phyloP scores from a whole-genome alignment of 2,113 vertebrate genomes.

The Eubucco bourcierii region DNA sequence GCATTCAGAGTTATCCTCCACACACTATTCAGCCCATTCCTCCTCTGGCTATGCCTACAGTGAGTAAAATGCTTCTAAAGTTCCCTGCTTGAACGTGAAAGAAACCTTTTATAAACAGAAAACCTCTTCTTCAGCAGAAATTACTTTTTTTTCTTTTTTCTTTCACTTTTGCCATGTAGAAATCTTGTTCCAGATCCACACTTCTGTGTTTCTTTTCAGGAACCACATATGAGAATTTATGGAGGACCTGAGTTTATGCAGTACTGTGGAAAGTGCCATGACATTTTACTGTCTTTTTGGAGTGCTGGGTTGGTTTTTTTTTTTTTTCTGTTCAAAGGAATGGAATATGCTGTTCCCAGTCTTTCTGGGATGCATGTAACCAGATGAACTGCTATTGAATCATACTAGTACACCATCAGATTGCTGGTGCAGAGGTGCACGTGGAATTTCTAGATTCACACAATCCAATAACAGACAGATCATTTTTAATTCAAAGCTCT shows the following conservation, averaged over 20 bases:
- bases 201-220: neutral
- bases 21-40: neutral
- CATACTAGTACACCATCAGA: neutral
- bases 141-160: neutral
- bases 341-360: constrained; percentile 24
- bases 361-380: neutral
- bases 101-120: neutral
- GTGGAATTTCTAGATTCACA: neutral
- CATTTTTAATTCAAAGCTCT: neutral
- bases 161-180: neutral
- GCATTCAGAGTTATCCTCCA: neutral
- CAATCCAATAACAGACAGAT: neutral
- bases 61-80: neutral
- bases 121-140: constrained; percentile 28
- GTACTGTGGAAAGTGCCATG: neutral
- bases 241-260: neutral
- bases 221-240: constrained; percentile 3
- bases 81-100: neutral
- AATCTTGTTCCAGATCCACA: neutral
- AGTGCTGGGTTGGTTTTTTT: neutral
- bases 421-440: neutral
- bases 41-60: neutral
- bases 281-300: neutral
- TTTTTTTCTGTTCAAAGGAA: neutral
- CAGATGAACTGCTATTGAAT: constrained; percentile 26